Base-by-base conservation (phyloP, 2,888 invertebrate genomes). In the Volucella bombylans region DNA sequence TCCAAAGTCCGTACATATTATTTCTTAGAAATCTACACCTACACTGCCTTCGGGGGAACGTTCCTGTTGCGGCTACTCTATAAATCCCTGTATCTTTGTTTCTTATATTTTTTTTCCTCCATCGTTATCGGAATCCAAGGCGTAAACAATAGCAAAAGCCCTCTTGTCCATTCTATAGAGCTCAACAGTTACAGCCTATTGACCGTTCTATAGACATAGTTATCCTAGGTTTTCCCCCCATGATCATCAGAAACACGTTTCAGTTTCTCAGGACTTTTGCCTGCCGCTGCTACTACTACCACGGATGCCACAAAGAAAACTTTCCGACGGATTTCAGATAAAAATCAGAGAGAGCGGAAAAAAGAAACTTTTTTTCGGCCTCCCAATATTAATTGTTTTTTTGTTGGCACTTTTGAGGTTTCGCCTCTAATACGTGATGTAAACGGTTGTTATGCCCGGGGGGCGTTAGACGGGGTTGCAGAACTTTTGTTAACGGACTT, bases 341-440 rank as follows among this genome's bases (percentile, higher is more conserved):
- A 77, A 81, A 85, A 81, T 81, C 80, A 68, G 67, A 61, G 50
- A 54, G 50, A 82, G 61, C 62, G 31, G 31, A 31, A 31, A 31
- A 57, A 73, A 47, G 38, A 64, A 57, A 45, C 50, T 18, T 43
- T 68, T 76, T 23, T 23, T 73, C 62, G 62, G 67, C 62, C 76
- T 6, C 31, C 31, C 76, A 45, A 81, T 77, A 81, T 81, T 83
- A 79, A 79, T 83, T 83, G 79, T 79, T 83, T 83, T 82, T 83
- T 69, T 78, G 62, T 79, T 79, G 54, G 69, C 62, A 67, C 71
- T 78, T 76, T 82, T 76, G 81, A 73, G 78, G 82, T 74, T 80
- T 18, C 62, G 50, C 38, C 31, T 31, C 69, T 82, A 71, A 82
- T 76, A 74, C 59, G 76, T 76, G 59, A 74, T 72, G 71, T 67